phyloP scores from a whole-genome alignment of 2,888 invertebrate genomes.

The Frankliniella fusca region DNA sequence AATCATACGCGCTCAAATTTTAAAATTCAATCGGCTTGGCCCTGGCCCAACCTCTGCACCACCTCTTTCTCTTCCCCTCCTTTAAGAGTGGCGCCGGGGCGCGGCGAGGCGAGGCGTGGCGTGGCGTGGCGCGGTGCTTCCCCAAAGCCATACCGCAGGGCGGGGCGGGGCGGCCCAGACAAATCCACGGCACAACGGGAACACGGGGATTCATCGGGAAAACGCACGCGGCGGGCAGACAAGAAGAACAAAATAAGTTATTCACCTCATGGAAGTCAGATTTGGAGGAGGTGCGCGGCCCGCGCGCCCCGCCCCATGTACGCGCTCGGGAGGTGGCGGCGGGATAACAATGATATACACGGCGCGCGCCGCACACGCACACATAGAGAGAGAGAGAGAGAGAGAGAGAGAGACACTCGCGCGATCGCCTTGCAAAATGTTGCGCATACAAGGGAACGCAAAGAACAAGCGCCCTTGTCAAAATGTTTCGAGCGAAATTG shows the following conservation, averaged over 20 bases:
- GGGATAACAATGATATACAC: not conserved
- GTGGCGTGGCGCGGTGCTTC: not conserved
- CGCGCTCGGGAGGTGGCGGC: not conserved
- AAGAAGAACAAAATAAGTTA: slow-evolving; percentile 8
- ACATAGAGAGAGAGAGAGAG: too few relatives aligned
- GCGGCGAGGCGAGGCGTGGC: not conserved
- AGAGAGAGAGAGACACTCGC: too few relatives aligned
- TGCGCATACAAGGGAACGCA: too few relatives aligned
- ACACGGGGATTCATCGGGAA: slow-evolving; percentile 20
- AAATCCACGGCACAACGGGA: not conserved
- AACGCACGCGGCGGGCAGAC: not conserved
- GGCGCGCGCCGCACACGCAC: not conserved
- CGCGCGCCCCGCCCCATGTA: not conserved
- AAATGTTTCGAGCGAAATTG: too few relatives aligned
- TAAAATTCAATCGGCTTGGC: slow-evolving; percentile 3
- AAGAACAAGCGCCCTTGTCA: too few relatives aligned
- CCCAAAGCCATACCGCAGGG: not conserved
- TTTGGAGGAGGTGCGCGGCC: not conserved
- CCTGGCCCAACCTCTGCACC: too few relatives aligned
- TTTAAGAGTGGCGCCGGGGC: not conserved
- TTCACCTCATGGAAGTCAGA: slow-evolving; percentile 14
- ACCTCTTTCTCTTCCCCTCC: not conserved
- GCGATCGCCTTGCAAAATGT: too few relatives aligned
- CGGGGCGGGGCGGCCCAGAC: not conserved
- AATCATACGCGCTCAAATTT: slow-evolving; percentile 26